phyloP scores from a whole-genome alignment of 2,888 invertebrate genomes.

The Cheilosia scutellata region DNA sequence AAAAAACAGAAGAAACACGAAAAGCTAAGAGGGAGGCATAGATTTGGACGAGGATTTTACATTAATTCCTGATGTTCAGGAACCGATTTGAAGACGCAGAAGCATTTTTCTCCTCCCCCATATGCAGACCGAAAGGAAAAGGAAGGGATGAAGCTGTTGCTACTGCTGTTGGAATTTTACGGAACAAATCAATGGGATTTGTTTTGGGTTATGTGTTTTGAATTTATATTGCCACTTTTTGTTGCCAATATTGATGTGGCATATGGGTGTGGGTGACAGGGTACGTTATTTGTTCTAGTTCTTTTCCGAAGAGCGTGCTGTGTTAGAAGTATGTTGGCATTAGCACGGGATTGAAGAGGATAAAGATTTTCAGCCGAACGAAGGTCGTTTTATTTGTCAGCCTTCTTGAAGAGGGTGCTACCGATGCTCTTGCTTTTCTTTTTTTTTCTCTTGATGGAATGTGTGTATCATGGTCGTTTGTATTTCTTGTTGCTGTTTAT shows the following conservation, averaged over 20 bases:
- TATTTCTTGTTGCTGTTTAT: neutral
- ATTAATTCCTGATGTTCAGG: constrained; percentile 51
- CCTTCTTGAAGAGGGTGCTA: constrained; percentile 38
- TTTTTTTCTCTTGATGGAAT: neutral
- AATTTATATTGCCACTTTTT: constrained; percentile 62
- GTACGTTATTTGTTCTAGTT: neutral
- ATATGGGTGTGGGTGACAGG: constrained; percentile 16
- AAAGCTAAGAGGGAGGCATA: constrained; percentile 34
- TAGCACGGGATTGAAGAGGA: constrained; percentile 14
- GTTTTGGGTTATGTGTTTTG: constrained; percentile 52
- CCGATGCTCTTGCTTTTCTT: neutral
- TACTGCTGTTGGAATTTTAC: constrained; percentile 41
- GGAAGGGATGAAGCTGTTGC: constrained; percentile 38
- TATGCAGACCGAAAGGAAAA: neutral
- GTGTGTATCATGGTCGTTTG: neutral
- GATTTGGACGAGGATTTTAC: constrained; percentile 42
- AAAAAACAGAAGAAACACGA: neutral
- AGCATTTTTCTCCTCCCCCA: neutral
- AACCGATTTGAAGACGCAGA: constrained; percentile 25
- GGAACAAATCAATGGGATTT: constrained; percentile 61
- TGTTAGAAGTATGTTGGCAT: constrained; percentile 16
- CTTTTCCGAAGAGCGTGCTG: constrained; percentile 5
- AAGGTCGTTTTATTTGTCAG: constrained; percentile 42
- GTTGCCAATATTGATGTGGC: constrained; percentile 35
- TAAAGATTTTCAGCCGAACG: constrained; percentile 10